A percentile compares a stretch with the other conserved stretches of the same genome.
Evolutionary conservation across 2,888 invertebrate genomes (phyloP).

Genomic region (Callosobruchus maculatus): DNA sequence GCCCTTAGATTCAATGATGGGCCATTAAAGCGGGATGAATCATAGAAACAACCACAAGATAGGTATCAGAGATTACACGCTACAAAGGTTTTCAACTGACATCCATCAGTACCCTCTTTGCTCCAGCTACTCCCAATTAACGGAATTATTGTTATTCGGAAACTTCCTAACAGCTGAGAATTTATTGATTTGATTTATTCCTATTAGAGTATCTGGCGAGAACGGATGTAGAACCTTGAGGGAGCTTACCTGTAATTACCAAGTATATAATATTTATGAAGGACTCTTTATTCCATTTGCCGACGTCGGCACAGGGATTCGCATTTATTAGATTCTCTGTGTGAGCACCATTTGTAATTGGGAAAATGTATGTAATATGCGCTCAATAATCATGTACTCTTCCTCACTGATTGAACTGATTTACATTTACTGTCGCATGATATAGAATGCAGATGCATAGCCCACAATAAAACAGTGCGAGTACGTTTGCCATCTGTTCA

Average conservation of each 20-base stretch:
- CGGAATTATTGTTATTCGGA: background rate
- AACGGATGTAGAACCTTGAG: background rate
- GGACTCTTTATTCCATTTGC: background rate
- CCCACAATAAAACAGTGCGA: too few relatives aligned
- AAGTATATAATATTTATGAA: background rate
- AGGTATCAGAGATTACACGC: too few relatives aligned
- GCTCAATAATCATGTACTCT: background rate
- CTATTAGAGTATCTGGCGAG: background rate
- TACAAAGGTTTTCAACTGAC: too few relatives aligned
- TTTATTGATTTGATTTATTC: background rate
- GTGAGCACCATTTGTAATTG: background rate
- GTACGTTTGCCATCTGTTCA: too few relatives aligned
- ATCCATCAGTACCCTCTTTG: too few relatives aligned
- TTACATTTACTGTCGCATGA: background rate
- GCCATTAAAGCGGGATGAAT: too few relatives aligned
- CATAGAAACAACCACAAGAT: too few relatives aligned
- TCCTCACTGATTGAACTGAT: background rate
- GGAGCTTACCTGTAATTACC: background rate
- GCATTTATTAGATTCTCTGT: background rate
- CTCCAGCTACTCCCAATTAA: too few relatives aligned
- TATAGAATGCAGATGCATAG: too few relatives aligned
- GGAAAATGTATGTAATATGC: background rate
- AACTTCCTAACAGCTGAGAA: background rate
- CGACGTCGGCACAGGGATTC: background rate
- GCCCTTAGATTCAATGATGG: too few relatives aligned